phyloP scores from a whole-genome alignment of 1,140 invertebrate genomes.

The Pogonognathellus flavescens region DNA sequence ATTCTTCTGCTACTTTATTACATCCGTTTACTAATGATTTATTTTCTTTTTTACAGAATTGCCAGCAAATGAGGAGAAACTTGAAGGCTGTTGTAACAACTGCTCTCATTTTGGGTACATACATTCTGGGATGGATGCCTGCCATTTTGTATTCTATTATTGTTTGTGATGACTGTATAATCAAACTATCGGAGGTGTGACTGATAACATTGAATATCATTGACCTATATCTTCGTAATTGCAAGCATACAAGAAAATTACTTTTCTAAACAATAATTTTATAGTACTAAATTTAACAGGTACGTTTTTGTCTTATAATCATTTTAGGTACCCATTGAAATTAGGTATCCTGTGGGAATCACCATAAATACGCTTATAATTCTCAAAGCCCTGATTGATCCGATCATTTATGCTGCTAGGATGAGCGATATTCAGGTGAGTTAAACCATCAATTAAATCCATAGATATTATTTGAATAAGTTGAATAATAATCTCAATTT shows the following conservation, averaged over 20 bases:
- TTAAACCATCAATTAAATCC: background rate
- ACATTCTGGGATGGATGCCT: slow-evolving; percentile 78
- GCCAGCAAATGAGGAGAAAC: slow-evolving; percentile 71
- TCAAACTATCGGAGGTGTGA: slow-evolving; percentile 65
- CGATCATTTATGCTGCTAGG: slow-evolving; percentile 79
- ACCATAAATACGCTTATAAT: slow-evolving; percentile 74
- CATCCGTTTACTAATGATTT: too few species aligned
- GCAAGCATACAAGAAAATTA: too few species aligned
- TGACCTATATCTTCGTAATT: too few species aligned
- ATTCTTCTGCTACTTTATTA: too few species aligned
- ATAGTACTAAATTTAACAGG: too few species aligned
- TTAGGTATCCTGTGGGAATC: slow-evolving; percentile 59
- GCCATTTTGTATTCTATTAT: slow-evolving; percentile 73
- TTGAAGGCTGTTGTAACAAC: slow-evolving; percentile 79
- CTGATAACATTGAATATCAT: too few species aligned
- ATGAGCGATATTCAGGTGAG: slow-evolving; percentile 77
- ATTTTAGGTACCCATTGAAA: slow-evolving; percentile 17
- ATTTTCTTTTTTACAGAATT: slow-evolving; percentile 50
- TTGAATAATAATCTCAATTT: too few species aligned
- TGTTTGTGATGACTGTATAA: slow-evolving; percentile 73
- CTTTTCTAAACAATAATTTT: too few species aligned
- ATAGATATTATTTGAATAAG: too few species aligned
- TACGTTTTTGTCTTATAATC: too few species aligned
- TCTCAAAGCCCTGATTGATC: slow-evolving; percentile 77
- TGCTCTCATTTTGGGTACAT: slow-evolving; percentile 78